Evolutionary conservation across 1,140 invertebrate species (phyloP).

Genomic region (Eupristina koningsbergeri): DNA sequence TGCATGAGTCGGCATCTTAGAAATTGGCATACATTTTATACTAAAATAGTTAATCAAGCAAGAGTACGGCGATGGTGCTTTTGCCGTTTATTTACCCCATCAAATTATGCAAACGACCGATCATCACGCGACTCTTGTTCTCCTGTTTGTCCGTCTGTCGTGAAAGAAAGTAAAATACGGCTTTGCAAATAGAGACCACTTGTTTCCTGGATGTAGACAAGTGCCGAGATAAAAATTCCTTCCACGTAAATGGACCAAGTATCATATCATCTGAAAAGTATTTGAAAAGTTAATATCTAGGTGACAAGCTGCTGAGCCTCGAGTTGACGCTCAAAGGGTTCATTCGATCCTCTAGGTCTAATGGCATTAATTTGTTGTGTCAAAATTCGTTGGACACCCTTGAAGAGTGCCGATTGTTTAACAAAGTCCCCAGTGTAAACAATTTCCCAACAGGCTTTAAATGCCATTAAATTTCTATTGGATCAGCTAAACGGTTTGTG

Average conservation of each 20-base stretch:
- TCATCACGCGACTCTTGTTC: conserved; percentile 16
- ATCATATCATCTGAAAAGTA: not conserved
- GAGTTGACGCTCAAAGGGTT: no score
- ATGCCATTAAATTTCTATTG: no score
- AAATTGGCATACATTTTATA: conserved; percentile 46
- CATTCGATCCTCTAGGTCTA: not conserved
- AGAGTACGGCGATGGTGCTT: not conserved
- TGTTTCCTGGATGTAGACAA: not conserved
- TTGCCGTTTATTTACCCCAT: conserved; percentile 4
- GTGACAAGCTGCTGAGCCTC: no score
- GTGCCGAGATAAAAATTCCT: not conserved
- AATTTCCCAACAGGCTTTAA: no score
- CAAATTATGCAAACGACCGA: conserved; percentile 44
- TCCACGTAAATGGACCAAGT: not conserved
- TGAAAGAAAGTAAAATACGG: not conserved
- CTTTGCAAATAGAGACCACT: conserved; percentile 4
- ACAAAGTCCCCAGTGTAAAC: no score
- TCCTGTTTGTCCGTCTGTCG: not conserved
- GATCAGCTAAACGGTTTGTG: no score
- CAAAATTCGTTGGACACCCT: not conserved
- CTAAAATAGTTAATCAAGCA: conserved; percentile 35
- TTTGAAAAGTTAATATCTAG: no score
- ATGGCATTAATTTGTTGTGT: no score
- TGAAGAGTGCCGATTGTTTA: not conserved
- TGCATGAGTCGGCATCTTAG: not conserved